phyloP scores from a whole-genome alignment of 2,113 vertebrate genomes.

The Calonectris borealis region DNA sequence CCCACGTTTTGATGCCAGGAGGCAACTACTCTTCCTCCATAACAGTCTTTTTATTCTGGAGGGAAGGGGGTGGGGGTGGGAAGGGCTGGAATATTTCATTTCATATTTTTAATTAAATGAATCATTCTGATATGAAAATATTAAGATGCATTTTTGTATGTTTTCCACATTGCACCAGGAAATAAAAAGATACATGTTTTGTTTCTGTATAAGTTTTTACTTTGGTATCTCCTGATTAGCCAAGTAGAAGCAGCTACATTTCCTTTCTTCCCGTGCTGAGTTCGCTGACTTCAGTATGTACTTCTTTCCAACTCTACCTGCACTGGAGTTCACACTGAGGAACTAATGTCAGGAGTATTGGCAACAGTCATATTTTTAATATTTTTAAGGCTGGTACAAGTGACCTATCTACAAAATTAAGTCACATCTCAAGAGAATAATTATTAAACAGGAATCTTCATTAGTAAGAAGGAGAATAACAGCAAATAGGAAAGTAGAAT shows the following conservation, averaged over 20 bases:
- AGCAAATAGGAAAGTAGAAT: background rate
- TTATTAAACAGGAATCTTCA: background rate
- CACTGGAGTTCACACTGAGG: background rate
- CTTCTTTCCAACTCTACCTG: background rate
- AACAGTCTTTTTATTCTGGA: background rate
- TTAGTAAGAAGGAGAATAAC: background rate
- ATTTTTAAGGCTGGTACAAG: background rate
- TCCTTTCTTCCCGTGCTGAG: background rate
- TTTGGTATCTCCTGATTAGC: background rate
- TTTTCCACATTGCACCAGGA: background rate
- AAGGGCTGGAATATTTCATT: background rate
- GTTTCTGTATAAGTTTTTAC: background rate
- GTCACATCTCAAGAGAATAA: background rate
- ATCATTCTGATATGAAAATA: background rate
- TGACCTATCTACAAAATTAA: background rate
- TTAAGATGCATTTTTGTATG: background rate
- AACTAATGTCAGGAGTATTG: background rate
- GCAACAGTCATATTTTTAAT: background rate
- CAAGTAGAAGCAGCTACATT: background rate
- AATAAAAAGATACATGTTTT: background rate
- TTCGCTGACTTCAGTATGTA: background rate
- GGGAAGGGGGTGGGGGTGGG: accelerated
- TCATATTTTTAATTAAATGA: background rate
- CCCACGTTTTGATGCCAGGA: background rate
- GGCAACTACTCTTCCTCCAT: background rate